A percentile compares a stretch with the other conserved stretches of the same genome.
These are phyloP conservation scores for Chamaetylas fuelleborni DNA, from an alignment of 2,113 vertebrate genomes.

Conservation along the genomic window DNA sequence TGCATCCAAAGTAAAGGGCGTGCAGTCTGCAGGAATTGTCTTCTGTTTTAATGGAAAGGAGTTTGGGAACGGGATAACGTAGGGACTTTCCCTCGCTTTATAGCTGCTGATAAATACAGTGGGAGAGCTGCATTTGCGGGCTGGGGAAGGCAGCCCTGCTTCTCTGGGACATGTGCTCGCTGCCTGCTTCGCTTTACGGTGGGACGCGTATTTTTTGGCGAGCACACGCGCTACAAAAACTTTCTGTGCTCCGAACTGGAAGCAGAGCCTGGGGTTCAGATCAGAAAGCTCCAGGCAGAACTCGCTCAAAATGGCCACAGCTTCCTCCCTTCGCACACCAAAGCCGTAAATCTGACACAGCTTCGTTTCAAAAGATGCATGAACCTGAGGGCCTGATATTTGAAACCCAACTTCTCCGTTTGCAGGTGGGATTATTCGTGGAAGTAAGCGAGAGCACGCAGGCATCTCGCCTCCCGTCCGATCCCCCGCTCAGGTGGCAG, in stretches of 20 bases:
- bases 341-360: constrained; percentile 48
- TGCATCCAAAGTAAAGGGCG: constrained; percentile 27
- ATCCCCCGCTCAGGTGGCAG: constrained; percentile 50
- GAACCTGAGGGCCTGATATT: constrained; percentile 48
- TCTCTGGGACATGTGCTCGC: background rate
- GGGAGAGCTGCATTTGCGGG: background rate
- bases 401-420: constrained; percentile 43
- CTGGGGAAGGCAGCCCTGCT: background rate
- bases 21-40: constrained; percentile 30
- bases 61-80: background rate
- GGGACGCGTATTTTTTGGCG: background rate
- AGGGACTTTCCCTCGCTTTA: background rate
- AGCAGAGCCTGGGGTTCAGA: background rate
- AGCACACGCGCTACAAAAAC: background rate
- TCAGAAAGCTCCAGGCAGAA: background rate
- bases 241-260: background rate
- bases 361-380: background rate
- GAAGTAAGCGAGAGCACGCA: constrained; percentile 30
- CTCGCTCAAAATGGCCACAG: constrained; percentile 36
- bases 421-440: constrained; percentile 65
- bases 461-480: background rate
- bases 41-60: constrained; percentile 3
- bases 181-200: background rate
- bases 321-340: background rate
- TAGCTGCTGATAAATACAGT: background rate